Evolutionary conservation across 2,797 vertebrate species (phyloP), one percentile per base, ranked within the genome.

Genomic region (Prionace glauca): DNA sequence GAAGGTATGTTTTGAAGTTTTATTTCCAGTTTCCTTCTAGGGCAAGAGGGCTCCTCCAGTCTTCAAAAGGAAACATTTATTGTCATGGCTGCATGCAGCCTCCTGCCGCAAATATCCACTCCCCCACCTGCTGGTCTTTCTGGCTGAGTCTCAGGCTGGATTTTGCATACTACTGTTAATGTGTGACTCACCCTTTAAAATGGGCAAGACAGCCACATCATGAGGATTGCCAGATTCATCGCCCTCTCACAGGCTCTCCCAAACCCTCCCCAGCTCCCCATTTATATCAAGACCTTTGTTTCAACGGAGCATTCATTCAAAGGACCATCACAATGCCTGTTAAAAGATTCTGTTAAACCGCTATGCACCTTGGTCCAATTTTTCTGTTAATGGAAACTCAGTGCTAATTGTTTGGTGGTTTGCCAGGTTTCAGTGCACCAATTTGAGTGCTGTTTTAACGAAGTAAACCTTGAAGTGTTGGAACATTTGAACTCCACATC

Each of bases 361-460:
- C 65, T 67, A 20, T 95, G 24, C 71, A 56, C 45, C 45, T 77
- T 71, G 10, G 50, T 77, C 29, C 92, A 94, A 56, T 56, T 77
- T 74, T 72, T 77, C 24, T 95, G 74, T 95, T 4, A 5, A 22
- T 74, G 41, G 5, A 45, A 50, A 69, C 36, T 94, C 92, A 18
- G 92, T 94, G 92, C 92, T 72, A 94, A 72, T 94, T 94, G 69
- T 72, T 72, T 95, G 93, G 93, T 29, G 72, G 41, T 77, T 95
- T 74, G 93, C 93, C 93, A 95, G 71, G 29, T 95, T 20, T 95
- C 41, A 77, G 93, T 77, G 69, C 71, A 77, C 62, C 56, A 77
- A 77, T 56, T 50, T 74, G 93, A 95, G 71, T 26, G n/a, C 29
- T 60, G 16, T 50, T 95, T 74, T 77, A 77, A 72, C 12, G 36